Evolutionary conservation across 2,797 vertebrate species (phyloP).

Genomic region (Danio tinwini): DNA sequence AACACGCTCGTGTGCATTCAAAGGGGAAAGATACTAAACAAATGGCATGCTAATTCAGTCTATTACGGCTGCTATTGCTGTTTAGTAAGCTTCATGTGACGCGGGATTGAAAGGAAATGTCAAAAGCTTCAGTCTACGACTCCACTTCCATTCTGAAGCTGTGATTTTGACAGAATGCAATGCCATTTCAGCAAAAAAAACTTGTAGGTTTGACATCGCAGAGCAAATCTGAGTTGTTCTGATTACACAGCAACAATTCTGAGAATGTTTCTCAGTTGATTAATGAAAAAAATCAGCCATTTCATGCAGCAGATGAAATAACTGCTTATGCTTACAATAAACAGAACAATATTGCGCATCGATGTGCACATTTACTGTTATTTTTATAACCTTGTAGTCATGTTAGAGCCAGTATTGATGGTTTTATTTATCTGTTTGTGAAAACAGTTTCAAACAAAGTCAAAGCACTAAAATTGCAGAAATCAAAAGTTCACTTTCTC

Average conservation of each 20-base stretch:
- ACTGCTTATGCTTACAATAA: background rate
- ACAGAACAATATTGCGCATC: background rate
- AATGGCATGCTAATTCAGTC: conserved; percentile 13
- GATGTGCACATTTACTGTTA: background rate
- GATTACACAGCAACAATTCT: background rate
- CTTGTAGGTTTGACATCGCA: background rate
- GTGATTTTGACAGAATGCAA: background rate
- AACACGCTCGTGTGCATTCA: background rate
- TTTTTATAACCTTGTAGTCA: background rate
- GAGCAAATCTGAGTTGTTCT: background rate
- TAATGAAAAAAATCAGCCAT: background rate
- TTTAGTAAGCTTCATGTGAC: background rate
- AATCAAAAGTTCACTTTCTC: too few species aligned
- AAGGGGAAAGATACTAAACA: conserved; percentile 11
- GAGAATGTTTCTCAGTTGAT: background rate
- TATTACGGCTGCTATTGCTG: background rate
- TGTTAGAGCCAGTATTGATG: background rate
- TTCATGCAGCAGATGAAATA: background rate
- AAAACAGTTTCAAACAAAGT: background rate
- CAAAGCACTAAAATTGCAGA: too few species aligned
- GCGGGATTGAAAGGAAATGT: background rate
- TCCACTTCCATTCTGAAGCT: background rate
- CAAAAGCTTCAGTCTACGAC: conserved; percentile 2
- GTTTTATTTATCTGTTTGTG: background rate
- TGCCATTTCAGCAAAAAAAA: background rate